Evolutionary conservation across 2,113 vertebrate species (phyloP), one percentile per base, ranked within the genome.

Genomic region (Gymnogyps californianus): DNA sequence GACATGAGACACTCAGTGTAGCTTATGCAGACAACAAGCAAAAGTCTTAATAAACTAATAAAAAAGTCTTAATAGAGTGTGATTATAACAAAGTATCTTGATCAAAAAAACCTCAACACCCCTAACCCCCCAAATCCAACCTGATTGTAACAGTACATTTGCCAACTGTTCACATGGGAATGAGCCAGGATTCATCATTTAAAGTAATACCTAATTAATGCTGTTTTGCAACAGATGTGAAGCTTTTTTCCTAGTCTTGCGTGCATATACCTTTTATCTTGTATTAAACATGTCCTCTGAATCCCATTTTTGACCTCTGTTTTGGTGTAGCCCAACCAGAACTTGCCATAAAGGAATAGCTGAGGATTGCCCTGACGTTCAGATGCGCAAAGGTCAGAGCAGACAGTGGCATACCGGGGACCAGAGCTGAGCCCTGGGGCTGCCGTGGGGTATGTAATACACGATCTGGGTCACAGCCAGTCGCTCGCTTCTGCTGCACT

Each of bases 111-210:
- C 0, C 6, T 11, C 32, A 77, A 22, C 7, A 31, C 7, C 52
- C 28, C 38, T 93, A 79, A 81, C 24, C 26, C 32, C 65, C 62
- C 26, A 89, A 87, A 88, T 87, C 58, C 82, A 96, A 83, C 69
- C 81, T 98, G 95, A 97, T 90, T 93, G 92, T 93, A 97, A 94
- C 58, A 95, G 94, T 92, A 91, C 93, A 87, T 96, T 98, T 97
- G 92, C 97, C 98, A 98, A 89, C 92, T 98, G 97, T 97, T 98
- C 97, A 92, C 91, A 71, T 96, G 97, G 85, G 97, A 97, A 94
- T 47, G 89, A 86, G 95, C 97, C 98, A 98, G 83, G 86, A 98
- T 97, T 95, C 74, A 92, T 98, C 40, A 97, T 88, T 97, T 98
- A 80, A 97, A 97, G 90, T 96, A 97, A 95, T 96, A 97, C 66